Evolutionary conservation across 2,113 vertebrate genomes (phyloP).

Genomic region (Sapajus apella): DNA sequence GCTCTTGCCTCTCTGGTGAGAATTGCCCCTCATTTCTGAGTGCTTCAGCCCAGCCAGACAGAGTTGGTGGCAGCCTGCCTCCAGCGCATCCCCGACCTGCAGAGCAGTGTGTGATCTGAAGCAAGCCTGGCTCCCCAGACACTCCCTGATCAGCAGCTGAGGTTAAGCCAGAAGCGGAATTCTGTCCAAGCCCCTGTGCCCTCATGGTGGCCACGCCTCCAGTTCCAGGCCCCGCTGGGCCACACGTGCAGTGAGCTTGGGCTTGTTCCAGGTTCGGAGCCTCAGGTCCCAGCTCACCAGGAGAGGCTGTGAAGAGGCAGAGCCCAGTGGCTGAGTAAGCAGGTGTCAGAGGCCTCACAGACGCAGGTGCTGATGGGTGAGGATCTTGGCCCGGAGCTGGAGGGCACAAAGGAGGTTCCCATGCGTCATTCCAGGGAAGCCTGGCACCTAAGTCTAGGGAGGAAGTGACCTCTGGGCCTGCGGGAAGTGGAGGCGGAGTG

Average conservation of each 20-base stretch:
- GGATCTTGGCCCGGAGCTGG: not conserved
- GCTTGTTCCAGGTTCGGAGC: not conserved
- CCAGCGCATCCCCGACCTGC: too few relatives aligned
- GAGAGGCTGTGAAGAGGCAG: not conserved
- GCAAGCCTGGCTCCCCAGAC: not conserved
- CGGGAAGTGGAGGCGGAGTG: not conserved
- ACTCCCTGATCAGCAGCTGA: not conserved
- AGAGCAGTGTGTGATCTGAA: not conserved
- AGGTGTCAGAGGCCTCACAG: not conserved
- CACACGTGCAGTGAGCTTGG: not conserved
- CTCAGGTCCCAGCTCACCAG: too few relatives aligned
- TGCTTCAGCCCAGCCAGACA: not conserved
- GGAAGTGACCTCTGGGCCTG: not conserved
- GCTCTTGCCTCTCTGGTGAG: not conserved
- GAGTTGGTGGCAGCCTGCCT: not conserved
- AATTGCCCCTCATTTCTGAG: not conserved
- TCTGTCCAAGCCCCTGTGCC: too few relatives aligned
- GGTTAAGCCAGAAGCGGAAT: too few relatives aligned
- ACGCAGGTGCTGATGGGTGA: not conserved
- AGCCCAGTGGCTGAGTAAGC: not conserved
- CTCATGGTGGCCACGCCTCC: accelerated
- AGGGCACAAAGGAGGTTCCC: not conserved
- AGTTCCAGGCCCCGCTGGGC: not conserved
- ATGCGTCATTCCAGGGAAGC: not conserved
- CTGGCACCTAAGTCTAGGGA: not conserved